These are phyloP conservation scores for Lynx canadensis DNA, from an alignment of 2,113 vertebrate genomes.

Conservation along the genomic window DNA sequence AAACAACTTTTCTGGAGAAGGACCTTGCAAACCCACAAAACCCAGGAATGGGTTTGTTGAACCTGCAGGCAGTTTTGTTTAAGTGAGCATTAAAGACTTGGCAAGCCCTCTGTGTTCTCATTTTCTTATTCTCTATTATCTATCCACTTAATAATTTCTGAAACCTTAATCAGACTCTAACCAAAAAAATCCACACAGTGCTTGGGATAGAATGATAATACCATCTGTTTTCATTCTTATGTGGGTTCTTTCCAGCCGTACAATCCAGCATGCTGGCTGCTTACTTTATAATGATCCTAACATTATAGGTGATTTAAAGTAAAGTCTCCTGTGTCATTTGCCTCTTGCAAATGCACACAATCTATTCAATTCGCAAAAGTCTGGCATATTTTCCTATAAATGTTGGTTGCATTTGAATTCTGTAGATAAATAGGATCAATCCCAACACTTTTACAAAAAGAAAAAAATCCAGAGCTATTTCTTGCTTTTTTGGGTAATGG, in stretches of 20 bases:
- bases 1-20: slow-evolving; percentile 70
- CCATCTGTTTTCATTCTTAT: slow-evolving; percentile 69
- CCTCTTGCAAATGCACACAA: background rate
- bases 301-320: slow-evolving; percentile 39
- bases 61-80: slow-evolving; percentile 72
- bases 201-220: slow-evolving; percentile 69
- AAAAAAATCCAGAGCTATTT: background rate
- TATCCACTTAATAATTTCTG: slow-evolving; percentile 77
- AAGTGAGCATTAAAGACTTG: slow-evolving; percentile 77
- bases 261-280: slow-evolving; percentile 39
- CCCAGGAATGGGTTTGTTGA: slow-evolving; percentile 62
- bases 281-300: slow-evolving; percentile 58
- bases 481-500: background rate
- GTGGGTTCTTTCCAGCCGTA: slow-evolving; percentile 63
- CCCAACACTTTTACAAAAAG: background rate
- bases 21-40: slow-evolving; percentile 61
- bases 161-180: slow-evolving; percentile 66
- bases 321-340: background rate
- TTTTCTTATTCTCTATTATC: slow-evolving; percentile 79
- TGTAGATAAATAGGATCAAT: background rate
- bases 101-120: slow-evolving; percentile 32
- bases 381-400: background rate
- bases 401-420: background rate
- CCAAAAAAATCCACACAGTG: slow-evolving; percentile 68
- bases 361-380: slow-evolving; percentile 24